Percentiles rank a stretch among this genome's conserved stretches.
Evolutionary conservation across 2,797 vertebrate genomes (phyloP).

Genomic region (Ciconia nigra): DNA sequence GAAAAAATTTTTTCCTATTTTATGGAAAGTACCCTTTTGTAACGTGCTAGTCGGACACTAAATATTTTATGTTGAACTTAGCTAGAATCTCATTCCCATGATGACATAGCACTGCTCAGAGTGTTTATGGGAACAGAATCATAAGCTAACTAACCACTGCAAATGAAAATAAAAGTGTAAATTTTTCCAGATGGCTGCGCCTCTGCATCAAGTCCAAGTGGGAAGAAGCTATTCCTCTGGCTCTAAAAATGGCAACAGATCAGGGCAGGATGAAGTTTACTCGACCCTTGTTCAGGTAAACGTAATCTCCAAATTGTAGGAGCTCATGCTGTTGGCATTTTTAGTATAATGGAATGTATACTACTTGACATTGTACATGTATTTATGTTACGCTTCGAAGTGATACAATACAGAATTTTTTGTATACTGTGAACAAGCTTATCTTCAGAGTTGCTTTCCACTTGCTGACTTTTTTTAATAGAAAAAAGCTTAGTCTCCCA

Average conservation of each 20-base stretch:
- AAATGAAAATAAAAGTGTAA: not conserved
- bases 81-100: not conserved
- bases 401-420: not conserved
- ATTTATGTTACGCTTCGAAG: not conserved
- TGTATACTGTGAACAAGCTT: not conserved
- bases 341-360: not conserved
- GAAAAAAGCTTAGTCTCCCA: not conserved
- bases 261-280: slow-evolving; percentile 98
- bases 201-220: slow-evolving; percentile 88
- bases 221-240: slow-evolving; percentile 89
- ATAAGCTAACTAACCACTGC: not conserved
- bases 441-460: not conserved
- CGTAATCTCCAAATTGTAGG: not conserved
- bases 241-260: slow-evolving; percentile 92
- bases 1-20: not conserved
- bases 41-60: not conserved
- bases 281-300: slow-evolving; percentile 90
- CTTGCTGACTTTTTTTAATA: not conserved
- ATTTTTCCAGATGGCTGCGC: slow-evolving; percentile 84
- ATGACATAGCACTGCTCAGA: not conserved
- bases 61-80: not conserved
- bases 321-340: not conserved
- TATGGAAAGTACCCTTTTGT: not conserved
- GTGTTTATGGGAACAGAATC: not conserved
- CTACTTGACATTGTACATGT: not conserved